These are phyloP conservation scores for Channa argus DNA, from an alignment of 2,113 vertebrate genomes.

Conservation along the genomic window DNA sequence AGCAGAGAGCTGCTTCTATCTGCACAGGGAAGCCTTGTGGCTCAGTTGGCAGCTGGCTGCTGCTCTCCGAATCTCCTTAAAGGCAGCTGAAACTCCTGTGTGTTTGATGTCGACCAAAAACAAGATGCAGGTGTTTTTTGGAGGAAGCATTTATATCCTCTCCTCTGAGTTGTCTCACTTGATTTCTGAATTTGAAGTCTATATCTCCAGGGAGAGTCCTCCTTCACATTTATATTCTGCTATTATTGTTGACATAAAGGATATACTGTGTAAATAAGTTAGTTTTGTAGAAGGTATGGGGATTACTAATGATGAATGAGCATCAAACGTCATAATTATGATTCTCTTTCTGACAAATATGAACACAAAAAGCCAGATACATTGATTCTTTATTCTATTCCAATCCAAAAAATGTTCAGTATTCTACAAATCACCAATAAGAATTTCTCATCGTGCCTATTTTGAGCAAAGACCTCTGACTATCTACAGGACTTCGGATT, in stretches of 20 bases:
- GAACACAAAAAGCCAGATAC: no score
- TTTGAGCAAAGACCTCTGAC: no score
- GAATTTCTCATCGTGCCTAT: no score
- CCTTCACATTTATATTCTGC: not conserved
- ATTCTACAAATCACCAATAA: no score
- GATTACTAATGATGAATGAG: no score
- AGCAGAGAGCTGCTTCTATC: constrained; percentile 24
- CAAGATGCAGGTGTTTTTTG: constrained; percentile 35
- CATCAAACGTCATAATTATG: no score
- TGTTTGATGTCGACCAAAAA: constrained; percentile 43
- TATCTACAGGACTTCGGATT: no score
- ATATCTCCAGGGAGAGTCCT: not conserved
- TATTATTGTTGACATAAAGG: not conserved
- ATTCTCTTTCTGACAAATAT: no score
- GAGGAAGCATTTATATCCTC: constrained; percentile 3
- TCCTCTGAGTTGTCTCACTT: constrained; percentile 8
- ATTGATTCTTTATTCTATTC: no score
- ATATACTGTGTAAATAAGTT: not conserved
- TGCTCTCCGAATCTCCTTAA: constrained; percentile 28
- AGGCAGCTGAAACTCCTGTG: constrained; percentile 10
- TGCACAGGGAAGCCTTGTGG: constrained; percentile 37
- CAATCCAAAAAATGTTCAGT: no score
- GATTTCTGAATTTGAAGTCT: constrained; percentile 1
- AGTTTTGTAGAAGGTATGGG: no score
- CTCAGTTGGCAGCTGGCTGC: constrained; percentile 35